Conservation (phyloP, 1,140 invertebrate species). For the Hypsibius dujardini region DNA sequence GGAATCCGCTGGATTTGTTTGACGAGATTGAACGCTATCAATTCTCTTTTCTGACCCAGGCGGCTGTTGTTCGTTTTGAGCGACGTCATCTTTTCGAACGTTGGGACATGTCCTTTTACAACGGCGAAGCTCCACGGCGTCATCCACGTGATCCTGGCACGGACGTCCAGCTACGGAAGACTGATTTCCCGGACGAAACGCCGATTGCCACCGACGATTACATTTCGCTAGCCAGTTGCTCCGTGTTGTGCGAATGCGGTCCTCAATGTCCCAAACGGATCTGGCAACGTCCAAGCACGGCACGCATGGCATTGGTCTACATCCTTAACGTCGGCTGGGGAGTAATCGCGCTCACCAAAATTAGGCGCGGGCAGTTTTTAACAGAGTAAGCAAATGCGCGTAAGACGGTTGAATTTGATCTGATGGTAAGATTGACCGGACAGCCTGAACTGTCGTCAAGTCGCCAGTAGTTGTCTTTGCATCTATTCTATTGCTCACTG, state of each 20-base stretch:
- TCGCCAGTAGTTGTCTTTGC: too few species aligned
- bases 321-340: neutral
- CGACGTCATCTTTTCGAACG: neutral
- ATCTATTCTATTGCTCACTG: too few species aligned
- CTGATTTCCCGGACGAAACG: too few species aligned
- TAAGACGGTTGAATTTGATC: too few species aligned
- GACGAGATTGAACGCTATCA: too few species aligned
- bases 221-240: neutral
- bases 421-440: too few species aligned
- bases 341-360: neutral
- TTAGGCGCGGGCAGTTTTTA: neutral
- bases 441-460: too few species aligned
- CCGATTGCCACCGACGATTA: too few species aligned
- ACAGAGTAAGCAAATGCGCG: too few species aligned
- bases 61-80: neutral
- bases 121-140: neutral
- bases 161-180: too few species aligned
- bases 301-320: neutral
- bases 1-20: too few species aligned
- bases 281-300: neutral
- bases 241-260: neutral
- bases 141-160: neutral
- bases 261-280: neutral
- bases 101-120: conserved; percentile 5
- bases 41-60: too few species aligned